These are phyloP conservation scores for Nicator chloris DNA, from an alignment of 2,113 vertebrate species.

Conservation along the genomic window DNA sequence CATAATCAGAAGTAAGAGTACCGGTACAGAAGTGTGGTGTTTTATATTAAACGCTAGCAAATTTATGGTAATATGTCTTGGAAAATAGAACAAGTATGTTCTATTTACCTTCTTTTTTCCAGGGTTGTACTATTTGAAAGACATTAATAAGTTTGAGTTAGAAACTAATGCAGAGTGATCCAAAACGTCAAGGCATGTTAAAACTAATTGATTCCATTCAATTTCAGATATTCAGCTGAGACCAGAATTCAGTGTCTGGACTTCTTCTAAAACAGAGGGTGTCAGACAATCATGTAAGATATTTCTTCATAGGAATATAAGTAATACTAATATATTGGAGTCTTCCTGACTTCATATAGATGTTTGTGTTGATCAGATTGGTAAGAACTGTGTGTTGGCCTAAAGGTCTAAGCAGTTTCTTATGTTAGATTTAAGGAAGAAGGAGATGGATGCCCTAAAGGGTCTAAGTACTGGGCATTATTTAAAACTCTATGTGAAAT, in stretches of 20 bases:
- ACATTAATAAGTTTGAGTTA: not conserved
- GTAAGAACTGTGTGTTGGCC: not conserved
- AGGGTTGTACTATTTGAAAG: not conserved
- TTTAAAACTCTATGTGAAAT: not conserved
- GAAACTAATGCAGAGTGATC: not conserved
- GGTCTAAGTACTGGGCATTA: not conserved
- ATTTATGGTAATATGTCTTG: not conserved
- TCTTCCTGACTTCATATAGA: not conserved
- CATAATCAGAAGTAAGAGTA: not conserved
- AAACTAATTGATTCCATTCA: not conserved
- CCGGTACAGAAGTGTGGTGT: not conserved
- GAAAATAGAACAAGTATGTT: not conserved
- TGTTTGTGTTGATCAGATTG: not conserved
- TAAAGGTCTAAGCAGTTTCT: not conserved
- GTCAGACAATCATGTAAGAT: not conserved
- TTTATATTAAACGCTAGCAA: not conserved
- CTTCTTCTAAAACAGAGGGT: not conserved
- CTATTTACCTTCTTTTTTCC: not conserved
- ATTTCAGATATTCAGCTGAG: not conserved
- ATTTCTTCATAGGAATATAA: not conserved
- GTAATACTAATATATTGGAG: not conserved
- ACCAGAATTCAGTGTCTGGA: not conserved
- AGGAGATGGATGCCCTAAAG: not conserved
- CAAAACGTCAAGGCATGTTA: not conserved
- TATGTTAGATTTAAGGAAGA: not conserved